Base-by-base conservation (phyloP, 2,113 vertebrate species). In the Vulpes ferrilata region DNA sequence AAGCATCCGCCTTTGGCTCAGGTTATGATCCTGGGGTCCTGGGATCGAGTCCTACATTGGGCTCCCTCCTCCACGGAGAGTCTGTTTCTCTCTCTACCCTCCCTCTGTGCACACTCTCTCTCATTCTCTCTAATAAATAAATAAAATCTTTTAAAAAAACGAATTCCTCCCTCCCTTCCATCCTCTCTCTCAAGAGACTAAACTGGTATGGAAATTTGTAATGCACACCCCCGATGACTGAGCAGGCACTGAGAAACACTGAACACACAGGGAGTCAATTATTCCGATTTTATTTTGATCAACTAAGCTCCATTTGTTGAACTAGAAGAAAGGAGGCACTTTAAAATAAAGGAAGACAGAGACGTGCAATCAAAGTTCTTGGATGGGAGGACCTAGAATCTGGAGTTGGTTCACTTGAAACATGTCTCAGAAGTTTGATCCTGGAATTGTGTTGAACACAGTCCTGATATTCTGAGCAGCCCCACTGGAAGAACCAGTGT, bases 331-430 rank as follows among this genome's bases (percentile, higher is more conserved):
- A 85, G n/a, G 67, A 95, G 9, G n/a, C 62, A 11, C 22, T 59
- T 93, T 74, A 32, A 93, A 88, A 95, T 55, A 78, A 76, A 97
- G 7, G 74, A 43, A 22, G 60, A 9, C 23, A 60, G 71, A 85
- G 82, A 25, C 55, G 59, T 78, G 12, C n/a, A 67, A n/a, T 27
- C 6, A 25, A 79, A 78, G 35, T 67, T 79, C 30, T 81, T 67
- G 57, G 43, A 20, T 71, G 8, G 83, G 30, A 93, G 59, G 74
- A 94, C 69, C 38, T 11, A 15, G 57, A 80, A 80, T 48, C 74
- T 71, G 64, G 64, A 79, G 32, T 35, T 69, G 64, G 13, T 9
- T 93, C 80, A 57, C 19, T 85, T 80, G 80, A 74, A 93, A 55
- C 8, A n/a, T 1, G 4, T n/a, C 19, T 32, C 15, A 11, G 90